Base-by-base conservation (phyloP, 2,797 vertebrate genomes). In the Apogon talboti region DNA sequence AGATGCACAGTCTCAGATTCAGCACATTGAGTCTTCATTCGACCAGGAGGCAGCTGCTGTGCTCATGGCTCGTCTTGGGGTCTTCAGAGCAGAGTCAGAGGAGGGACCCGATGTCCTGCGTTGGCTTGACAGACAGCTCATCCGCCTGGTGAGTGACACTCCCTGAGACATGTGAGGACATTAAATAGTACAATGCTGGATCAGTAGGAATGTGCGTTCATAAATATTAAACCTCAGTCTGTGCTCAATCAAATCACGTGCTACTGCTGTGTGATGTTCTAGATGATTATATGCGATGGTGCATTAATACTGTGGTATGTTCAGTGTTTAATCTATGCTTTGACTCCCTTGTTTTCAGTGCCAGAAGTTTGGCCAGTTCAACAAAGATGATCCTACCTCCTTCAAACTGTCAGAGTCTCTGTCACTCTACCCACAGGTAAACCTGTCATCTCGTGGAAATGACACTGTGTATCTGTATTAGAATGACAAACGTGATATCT, bases 311-410 rank as follows among this genome's bases (percentile, higher is more conserved):
- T 40, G 2, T 49, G 18, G 3, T 12, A 3, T 51, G 12, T n/a
- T 46, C 4, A 14, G 9, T 58, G 24, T 72, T 46, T 47, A 40
- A 77, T 37, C 30, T 8, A 1, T 59, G 46, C 51, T 65, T 71
- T 80, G 18, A 76, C 18, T 66, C 7, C 11, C 13, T 62, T 61
- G n/a, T 3, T 84, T 88, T 85, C 87, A 99, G 98, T 99, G 98
- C 92, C 97, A 99, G 93, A 99, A 99, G 80, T 99, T 99, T 72
- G 98, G 98, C 68, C 97, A 99, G 54, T 99, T 97, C 91, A 98
- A 95, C 81, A 99, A 99, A 91, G 98, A 99, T 11, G 98, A 99
- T 81, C 95, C 97, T 0, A 92, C 91, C 18, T 99, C 98, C 41
- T 99, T 99, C 87, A 95, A 91, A 70, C 88, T 99, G 65, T 98